Percentiles rank a stretch among this genome's conserved stretches.
phyloP scores from a whole-genome alignment of 2,113 vertebrate species.

The Lipophrys pholis region DNA sequence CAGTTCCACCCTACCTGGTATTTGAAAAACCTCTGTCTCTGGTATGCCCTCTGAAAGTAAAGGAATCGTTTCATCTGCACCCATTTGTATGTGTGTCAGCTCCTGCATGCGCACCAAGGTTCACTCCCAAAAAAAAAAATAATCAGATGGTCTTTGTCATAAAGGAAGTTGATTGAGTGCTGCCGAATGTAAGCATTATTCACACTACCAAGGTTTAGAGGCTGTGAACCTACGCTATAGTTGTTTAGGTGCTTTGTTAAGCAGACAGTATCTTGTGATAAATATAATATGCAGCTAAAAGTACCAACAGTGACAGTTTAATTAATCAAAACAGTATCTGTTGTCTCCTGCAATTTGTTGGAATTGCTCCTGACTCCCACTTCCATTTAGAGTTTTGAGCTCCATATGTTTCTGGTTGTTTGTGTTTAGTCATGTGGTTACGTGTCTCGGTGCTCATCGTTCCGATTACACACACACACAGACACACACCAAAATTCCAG shows the following conservation, averaged over 20 bases:
- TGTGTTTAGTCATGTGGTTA: slow-evolving; percentile 50
- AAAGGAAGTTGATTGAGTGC: neutral
- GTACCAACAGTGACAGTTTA: slow-evolving; percentile 21
- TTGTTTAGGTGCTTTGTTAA: neutral
- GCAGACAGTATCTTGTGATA: slow-evolving; percentile 6
- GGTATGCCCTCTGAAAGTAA: slow-evolving; percentile 57
- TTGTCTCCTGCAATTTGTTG: slow-evolving; percentile 33
- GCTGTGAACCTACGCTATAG: neutral
- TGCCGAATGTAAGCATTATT: slow-evolving; percentile 1
- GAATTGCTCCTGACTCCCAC: slow-evolving; percentile 21
- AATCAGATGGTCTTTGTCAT: neutral
- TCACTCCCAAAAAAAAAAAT: slow-evolving; percentile 5
- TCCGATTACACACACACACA: slow-evolving; percentile 3
- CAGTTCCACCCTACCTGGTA: slow-evolving; percentile 69
- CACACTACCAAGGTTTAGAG: neutral
- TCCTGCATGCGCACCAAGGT: neutral
- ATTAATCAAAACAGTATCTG: slow-evolving; percentile 16
- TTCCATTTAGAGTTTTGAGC: slow-evolving; percentile 25
- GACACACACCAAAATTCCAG: neutral
- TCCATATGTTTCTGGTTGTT: slow-evolving; percentile 46
- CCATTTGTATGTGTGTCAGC: slow-evolving; percentile 35
- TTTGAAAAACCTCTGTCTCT: slow-evolving; percentile 47
- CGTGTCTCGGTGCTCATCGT: slow-evolving; percentile 19
- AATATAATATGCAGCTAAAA: slow-evolving; percentile 2
- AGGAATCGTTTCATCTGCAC: slow-evolving; percentile 54